Evolutionary conservation across 2,888 invertebrate genomes (phyloP).

Genomic region (Epinotia demarniana): DNA sequence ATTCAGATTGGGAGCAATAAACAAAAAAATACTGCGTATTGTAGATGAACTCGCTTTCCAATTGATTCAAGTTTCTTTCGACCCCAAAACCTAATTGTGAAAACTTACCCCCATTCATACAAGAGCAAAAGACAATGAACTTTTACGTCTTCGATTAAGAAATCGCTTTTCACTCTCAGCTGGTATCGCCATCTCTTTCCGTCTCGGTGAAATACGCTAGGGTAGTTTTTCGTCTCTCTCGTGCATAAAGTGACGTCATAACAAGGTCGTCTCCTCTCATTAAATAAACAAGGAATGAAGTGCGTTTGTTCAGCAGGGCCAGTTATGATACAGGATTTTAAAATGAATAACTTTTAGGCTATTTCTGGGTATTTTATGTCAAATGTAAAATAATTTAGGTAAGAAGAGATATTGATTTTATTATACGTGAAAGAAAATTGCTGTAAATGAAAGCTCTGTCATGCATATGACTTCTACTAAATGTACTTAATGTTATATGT

Average conservation of each 20-base stretch:
- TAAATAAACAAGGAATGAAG: constrained; percentile 78
- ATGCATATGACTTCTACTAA: too few species aligned
- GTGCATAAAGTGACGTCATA: constrained; percentile 78
- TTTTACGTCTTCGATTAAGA: constrained; percentile 58
- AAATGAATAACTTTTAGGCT: neutral
- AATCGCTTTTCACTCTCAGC: constrained; percentile 72
- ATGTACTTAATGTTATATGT: too few species aligned
- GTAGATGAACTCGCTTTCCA: neutral
- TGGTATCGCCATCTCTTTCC: constrained; percentile 60
- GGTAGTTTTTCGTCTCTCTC: constrained; percentile 59
- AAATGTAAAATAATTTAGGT: too few species aligned
- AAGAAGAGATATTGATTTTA: neutral
- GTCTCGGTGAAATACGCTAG: constrained; percentile 47
- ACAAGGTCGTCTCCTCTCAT: constrained; percentile 81
- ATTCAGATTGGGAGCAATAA: neutral
- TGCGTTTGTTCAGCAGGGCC: constrained; percentile 54
- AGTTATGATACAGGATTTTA: neutral
- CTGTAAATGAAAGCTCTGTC: too few species aligned
- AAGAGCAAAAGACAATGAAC: constrained; percentile 36
- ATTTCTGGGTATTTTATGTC: too few species aligned
- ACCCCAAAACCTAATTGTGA: neutral
- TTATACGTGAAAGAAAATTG: neutral
- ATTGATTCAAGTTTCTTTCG: neutral
- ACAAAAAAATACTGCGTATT: neutral
- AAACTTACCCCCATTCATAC: constrained; percentile 17